phyloP scores from a whole-genome alignment of 2,113 vertebrate species.

The Pachypanchax playfairii region DNA sequence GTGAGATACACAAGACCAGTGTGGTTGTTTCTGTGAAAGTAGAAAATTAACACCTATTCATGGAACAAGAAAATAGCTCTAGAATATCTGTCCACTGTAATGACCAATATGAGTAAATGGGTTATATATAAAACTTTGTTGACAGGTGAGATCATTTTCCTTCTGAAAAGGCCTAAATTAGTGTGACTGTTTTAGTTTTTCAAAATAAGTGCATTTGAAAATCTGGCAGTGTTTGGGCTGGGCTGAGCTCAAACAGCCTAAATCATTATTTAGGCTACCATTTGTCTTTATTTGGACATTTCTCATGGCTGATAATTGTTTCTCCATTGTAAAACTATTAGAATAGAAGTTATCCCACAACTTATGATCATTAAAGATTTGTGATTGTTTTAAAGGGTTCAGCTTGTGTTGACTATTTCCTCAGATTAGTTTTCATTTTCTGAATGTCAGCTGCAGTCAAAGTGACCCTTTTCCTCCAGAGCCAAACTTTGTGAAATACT shows the following conservation, averaged over 20 bases:
- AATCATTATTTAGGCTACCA: background rate
- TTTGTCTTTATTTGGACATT: no score
- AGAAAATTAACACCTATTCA: no score
- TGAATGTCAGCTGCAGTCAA: constrained; percentile 8
- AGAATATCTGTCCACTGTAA: no score
- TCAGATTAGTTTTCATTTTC: constrained; percentile 16
- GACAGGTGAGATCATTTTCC: no score
- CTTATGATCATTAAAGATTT: background rate
- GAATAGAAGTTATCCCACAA: background rate
- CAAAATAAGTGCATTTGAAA: no score
- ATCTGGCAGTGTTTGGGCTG: background rate
- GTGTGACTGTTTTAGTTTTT: no score
- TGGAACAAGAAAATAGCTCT: no score
- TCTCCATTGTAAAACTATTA: background rate
- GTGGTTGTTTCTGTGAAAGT: no score
- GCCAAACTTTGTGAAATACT: constrained; percentile 24
- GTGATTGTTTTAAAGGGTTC: background rate
- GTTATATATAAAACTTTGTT: no score
- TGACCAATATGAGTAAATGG: no score
- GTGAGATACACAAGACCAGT: no score
- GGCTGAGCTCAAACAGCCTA: background rate
- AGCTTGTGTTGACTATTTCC: background rate
- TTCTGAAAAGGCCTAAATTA: no score
- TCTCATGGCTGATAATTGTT: background rate
- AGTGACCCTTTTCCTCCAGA: constrained; percentile 1